Evolutionary conservation across 35 echinoderm and acorn worm species (phyloP).

Genomic region (Eucidaris tribuloides): DNA sequence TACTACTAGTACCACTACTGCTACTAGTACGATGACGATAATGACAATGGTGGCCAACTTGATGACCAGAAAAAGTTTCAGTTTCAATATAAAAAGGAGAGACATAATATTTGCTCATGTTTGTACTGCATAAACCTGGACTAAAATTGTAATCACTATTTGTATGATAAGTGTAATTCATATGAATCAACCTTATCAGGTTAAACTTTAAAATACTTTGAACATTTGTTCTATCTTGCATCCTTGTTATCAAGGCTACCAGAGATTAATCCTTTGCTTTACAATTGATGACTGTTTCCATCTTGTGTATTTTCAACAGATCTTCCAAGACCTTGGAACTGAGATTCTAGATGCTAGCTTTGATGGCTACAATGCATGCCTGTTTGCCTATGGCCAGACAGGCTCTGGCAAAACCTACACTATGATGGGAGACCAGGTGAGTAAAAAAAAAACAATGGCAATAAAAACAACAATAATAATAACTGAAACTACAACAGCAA

Average conservation of each 20-base stretch:
- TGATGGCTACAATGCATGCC: conserved; percentile 85
- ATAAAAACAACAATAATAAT: no score
- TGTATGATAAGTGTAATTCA: not conserved
- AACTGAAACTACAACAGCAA: no score
- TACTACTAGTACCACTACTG: not conserved
- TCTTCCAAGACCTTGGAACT: conserved; percentile 77
- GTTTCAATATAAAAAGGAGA: not conserved
- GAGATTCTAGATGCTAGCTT: conserved; percentile 82
- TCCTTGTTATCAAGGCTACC: not conserved
- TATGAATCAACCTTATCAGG: not conserved
- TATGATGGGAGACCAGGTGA: conserved; percentile 83
- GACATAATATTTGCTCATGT: not conserved
- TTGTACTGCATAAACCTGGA: not conserved
- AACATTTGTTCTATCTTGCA: not conserved
- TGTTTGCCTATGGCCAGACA: conserved; percentile 96
- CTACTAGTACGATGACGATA: no score
- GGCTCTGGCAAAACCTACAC: conserved; percentile 85
- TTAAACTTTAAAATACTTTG: not conserved
- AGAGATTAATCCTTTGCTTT: not conserved
- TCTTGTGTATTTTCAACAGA: conserved; percentile 49
- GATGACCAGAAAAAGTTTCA: not conserved
- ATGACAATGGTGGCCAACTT: no score
- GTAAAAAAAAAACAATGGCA: no score
- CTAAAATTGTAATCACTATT: not conserved
- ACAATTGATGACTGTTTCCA: not conserved